Conservation (phyloP, 2,113 vertebrate genomes). For the Scomber colias region DNA sequence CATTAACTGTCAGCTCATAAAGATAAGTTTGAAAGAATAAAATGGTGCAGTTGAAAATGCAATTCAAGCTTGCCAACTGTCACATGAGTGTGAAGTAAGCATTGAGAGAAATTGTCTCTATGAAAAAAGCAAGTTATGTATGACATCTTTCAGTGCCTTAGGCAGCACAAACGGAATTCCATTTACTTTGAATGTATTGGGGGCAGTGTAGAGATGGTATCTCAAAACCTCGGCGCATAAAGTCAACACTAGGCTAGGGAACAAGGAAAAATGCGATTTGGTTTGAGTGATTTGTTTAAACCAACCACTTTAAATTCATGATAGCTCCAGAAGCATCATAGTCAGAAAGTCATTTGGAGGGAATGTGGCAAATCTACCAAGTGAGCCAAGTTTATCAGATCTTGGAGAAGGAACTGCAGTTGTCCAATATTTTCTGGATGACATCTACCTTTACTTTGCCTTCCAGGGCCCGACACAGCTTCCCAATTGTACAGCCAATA, state of each 20-base stretch:
- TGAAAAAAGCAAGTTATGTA: no score
- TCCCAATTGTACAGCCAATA: constrained; percentile 89
- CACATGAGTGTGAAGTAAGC: no score
- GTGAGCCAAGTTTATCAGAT: background rate
- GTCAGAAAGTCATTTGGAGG: background rate
- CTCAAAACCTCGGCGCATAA: background rate
- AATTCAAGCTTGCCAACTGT: no score
- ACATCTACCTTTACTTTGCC: constrained; percentile 83
- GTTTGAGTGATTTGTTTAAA: background rate
- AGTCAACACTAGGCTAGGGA: background rate
- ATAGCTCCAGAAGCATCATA: no score
- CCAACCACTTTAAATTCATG: no score
- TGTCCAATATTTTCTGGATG: constrained; percentile 74
- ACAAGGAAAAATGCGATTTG: background rate
- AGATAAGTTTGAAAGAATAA: background rate
- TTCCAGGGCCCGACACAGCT: constrained; percentile 87
- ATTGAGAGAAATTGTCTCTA: no score
- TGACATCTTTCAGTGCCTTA: no score
- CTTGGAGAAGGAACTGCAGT: constrained; percentile 31
- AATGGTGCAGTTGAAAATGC: background rate
- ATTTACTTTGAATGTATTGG: no score
- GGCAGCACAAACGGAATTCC: no score
- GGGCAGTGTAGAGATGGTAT: no score
- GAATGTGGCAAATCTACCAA: background rate
- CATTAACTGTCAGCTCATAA: background rate